phyloP scores from a whole-genome alignment of 2,113 vertebrate genomes.

The Sylvicapra grimmia region DNA sequence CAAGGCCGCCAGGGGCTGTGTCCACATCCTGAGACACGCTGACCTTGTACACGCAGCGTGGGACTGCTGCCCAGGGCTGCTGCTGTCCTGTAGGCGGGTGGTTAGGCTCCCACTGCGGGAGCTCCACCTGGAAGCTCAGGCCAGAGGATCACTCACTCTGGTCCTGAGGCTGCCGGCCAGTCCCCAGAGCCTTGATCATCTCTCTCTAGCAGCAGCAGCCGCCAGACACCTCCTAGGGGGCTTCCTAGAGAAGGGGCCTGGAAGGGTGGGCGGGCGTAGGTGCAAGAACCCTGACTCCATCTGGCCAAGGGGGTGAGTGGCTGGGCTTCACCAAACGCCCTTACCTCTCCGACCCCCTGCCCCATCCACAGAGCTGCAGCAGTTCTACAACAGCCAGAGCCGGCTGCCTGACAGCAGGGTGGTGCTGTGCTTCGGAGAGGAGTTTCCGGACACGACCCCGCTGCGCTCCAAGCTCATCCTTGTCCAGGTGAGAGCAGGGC shows the following conservation, averaged over 20 bases:
- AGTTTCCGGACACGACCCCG: slow-evolving; percentile 85
- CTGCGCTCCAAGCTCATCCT: slow-evolving; percentile 92
- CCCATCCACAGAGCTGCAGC: slow-evolving; percentile 84
- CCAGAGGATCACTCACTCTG: accelerated
- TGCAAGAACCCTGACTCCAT: accelerated
- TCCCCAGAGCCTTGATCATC: background rate
- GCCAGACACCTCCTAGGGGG: background rate
- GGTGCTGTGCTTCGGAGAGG: slow-evolving; percentile 94
- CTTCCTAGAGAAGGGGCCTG: background rate
- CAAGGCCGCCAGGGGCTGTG: accelerated
- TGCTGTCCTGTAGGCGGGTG: background rate
- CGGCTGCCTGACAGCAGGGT: slow-evolving; percentile 88
- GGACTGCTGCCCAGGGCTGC: accelerated
- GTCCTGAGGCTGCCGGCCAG: accelerated
- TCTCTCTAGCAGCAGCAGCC: accelerated
- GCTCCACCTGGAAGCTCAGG: background rate
- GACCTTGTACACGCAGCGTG: accelerated
- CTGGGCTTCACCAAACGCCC: accelerated
- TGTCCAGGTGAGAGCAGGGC: slow-evolving; percentile 85
- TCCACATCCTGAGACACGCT: accelerated
- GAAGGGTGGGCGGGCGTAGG: background rate
- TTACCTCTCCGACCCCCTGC: accelerated
- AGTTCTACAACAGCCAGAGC: slow-evolving; percentile 87
- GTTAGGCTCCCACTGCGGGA: too few species aligned
- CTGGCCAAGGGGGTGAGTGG: accelerated